Percentiles rank a stretch among this genome's conserved stretches.
These are phyloP conservation scores for Fissipunctia ypsillon DNA, from an alignment of 2,888 invertebrate species.

Conservation along the genomic window DNA sequence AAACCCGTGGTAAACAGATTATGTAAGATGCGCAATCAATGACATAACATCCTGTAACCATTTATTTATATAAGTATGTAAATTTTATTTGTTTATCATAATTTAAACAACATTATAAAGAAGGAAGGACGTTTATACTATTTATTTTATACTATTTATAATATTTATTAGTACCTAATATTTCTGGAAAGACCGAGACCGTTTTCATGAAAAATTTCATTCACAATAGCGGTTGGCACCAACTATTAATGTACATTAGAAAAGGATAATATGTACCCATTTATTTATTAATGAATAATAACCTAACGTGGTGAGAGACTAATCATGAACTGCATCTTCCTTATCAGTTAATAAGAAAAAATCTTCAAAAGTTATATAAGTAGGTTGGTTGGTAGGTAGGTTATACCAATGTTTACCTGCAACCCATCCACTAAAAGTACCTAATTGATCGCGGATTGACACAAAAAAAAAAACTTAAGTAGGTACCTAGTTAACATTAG, in stretches of 20 bases:
- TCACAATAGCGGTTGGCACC: background rate
- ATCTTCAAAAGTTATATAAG: background rate
- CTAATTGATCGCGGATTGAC: background rate
- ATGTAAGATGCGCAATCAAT: constrained; percentile 34
- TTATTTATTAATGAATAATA: background rate
- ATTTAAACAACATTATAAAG: constrained; percentile 19
- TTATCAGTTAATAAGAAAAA: background rate
- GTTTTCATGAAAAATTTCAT: constrained; percentile 1
- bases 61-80: constrained; percentile 12
- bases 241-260: background rate
- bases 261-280: background rate
- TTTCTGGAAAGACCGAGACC: constrained; percentile 21
- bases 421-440: background rate
- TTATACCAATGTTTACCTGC: background rate
- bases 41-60: constrained; percentile 10
- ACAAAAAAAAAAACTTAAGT: background rate
- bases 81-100: constrained; percentile 32
- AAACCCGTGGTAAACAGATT: constrained; percentile 48
- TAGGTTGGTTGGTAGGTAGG: background rate
- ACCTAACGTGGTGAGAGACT: background rate
- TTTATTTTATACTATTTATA: too few relatives aligned
- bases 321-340: background rate
- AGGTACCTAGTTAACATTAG: background rate
- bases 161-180: too few relatives aligned
- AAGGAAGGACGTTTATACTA: constrained; percentile 22